Percentiles rank a stretch among this genome's conserved stretches.
Conservation (phyloP, 1,140 invertebrate species). For the Drosophila mojavensis region DNA sequence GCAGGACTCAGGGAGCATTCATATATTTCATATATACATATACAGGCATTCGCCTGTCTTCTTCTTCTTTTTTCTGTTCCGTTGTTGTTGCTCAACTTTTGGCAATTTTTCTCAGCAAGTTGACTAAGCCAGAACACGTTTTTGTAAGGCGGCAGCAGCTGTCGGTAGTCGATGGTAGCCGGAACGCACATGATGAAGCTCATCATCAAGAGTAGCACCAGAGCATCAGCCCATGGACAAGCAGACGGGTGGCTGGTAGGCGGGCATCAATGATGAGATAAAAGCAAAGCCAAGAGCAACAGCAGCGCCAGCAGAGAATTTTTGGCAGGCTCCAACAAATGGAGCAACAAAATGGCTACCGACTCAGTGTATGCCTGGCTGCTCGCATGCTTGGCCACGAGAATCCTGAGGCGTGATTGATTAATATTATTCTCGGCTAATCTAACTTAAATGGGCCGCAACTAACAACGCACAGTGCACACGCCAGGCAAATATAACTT, state of each 20-base stretch:
- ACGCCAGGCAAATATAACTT: conserved; percentile 63
- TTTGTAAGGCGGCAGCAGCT: conserved; percentile 64
- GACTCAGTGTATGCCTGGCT: conserved; percentile 12
- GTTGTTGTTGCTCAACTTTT: conserved; percentile 42
- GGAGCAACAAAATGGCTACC: conserved; percentile 76
- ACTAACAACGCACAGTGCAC: conserved; percentile 41
- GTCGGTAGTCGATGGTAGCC: conserved; percentile 43
- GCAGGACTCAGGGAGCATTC: conserved; percentile 59
- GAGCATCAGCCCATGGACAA: neutral
- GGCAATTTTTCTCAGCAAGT: conserved; percentile 76
- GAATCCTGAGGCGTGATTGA: conserved; percentile 81
- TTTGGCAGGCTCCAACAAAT: conserved; percentile 64
- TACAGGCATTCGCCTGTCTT: neutral
- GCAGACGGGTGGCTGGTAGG: neutral
- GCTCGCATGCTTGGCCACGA: conserved; percentile 17
- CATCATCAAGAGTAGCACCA: conserved; percentile 56
- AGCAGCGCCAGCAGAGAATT: conserved; percentile 34
- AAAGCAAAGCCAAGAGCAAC: conserved; percentile 35
- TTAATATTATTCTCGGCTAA: conserved; percentile 83
- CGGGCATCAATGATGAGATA: conserved; percentile 42
- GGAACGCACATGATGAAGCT: conserved; percentile 71
- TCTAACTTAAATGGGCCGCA: conserved; percentile 80
- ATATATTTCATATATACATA: conserved; percentile 30
- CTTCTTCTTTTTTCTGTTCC: neutral
- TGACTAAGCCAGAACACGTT: conserved; percentile 79